phyloP scores from a whole-genome alignment of 2,113 vertebrate species.

The Oreocharis arfaki region DNA sequence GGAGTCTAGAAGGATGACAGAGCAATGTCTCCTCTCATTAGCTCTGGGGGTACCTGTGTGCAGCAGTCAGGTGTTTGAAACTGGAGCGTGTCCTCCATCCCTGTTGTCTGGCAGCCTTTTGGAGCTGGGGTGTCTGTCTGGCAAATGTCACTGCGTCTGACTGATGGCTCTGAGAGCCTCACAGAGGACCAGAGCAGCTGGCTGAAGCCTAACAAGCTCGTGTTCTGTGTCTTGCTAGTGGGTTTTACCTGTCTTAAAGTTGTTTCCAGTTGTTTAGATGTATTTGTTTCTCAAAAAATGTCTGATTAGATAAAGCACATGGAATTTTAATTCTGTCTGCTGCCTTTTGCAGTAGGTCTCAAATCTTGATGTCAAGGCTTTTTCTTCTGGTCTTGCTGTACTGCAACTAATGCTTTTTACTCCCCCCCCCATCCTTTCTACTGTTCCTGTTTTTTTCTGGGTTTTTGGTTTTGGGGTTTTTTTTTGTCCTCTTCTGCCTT shows the following conservation, averaged over 20 bases:
- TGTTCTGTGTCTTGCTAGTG: neutral
- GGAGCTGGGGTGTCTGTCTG: neutral
- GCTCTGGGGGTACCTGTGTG: neutral
- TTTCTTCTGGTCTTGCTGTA: neutral
- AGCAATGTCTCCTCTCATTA: neutral
- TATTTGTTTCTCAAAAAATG: neutral
- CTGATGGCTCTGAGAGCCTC: neutral
- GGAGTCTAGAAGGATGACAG: neutral
- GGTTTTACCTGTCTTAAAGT: neutral
- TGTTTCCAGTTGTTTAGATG: neutral
- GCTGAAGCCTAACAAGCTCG: neutral
- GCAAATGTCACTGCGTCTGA: accelerated
- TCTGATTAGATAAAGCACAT: neutral
- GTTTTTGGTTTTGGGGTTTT: neutral
- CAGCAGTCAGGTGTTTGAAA: neutral
- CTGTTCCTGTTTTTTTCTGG: neutral
- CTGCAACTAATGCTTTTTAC: neutral
- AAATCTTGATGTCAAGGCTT: neutral
- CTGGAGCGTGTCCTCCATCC: accelerated
- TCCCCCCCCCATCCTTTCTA: neutral
- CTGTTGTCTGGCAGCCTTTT: neutral
- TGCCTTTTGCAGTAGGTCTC: neutral
- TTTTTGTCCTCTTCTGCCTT: neutral
- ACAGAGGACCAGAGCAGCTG: neutral
- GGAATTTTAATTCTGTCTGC: neutral